phyloP scores from a whole-genome alignment of 1,140 invertebrate genomes.

The Thereuonema tuberculata region DNA sequence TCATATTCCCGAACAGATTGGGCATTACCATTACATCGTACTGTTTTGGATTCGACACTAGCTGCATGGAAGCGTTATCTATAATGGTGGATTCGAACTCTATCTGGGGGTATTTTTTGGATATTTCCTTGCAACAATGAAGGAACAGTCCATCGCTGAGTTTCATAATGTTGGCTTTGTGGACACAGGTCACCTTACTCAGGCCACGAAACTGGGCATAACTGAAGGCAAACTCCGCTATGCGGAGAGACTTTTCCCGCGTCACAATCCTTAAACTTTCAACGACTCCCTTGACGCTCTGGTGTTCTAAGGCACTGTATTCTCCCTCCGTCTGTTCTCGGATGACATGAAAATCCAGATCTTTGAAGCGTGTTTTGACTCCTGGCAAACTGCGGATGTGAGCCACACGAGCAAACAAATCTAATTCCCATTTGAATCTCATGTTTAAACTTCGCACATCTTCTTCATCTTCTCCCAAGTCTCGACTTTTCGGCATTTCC shows the following conservation, averaged over 20 bases:
- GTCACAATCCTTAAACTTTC: constrained; percentile 99
- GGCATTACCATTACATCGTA: constrained; percentile 94
- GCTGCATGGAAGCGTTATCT: constrained; percentile 97
- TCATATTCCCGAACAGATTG: constrained; percentile 97
- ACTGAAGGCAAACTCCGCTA: constrained; percentile 99
- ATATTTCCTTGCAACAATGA: constrained; percentile 67
- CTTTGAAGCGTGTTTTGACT: constrained; percentile 71
- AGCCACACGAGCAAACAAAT: too few species aligned
- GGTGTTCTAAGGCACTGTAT: too few species aligned
- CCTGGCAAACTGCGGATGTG: constrained; percentile 88
- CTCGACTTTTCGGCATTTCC: too few species aligned
- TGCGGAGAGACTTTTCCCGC: constrained; percentile 73
- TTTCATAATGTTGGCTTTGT: constrained; percentile 99
- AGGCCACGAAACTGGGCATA: constrained; percentile 90
- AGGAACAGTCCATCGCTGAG: constrained; percentile 91
- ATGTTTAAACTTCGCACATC: constrained; percentile 91
- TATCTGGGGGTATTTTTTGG: constrained; percentile 75
- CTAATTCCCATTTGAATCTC: constrained; percentile 98
- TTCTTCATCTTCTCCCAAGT: constrained; percentile 78
- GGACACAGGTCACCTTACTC: constrained; percentile 89
- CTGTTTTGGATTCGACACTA: constrained; percentile 79
- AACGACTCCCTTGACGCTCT: constrained; percentile 62
- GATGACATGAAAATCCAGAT: constrained; percentile 93
- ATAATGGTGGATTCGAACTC: constrained; percentile 95
- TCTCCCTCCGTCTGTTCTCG: too few species aligned